Conservation (phyloP, 2,113 vertebrate genomes). For the Pygoscelis antarcticus region DNA sequence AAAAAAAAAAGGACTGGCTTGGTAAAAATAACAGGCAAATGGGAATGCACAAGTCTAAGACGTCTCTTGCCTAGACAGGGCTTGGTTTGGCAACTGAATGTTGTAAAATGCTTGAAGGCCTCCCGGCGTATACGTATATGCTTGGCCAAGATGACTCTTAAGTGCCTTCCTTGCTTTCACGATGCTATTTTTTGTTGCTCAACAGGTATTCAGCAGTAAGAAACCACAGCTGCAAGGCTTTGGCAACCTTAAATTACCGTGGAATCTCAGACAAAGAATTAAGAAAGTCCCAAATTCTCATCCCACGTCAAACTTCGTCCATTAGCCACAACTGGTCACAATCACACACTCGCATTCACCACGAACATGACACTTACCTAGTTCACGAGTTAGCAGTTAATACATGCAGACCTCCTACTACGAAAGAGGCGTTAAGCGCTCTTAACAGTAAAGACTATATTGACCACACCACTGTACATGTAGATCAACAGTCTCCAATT, state of each 20-base stretch:
- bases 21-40: neutral
- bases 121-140: neutral
- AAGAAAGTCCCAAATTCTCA: neutral
- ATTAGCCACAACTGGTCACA: neutral
- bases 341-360: neutral
- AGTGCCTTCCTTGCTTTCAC: neutral
- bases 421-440: neutral
- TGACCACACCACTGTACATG: neutral
- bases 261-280: neutral
- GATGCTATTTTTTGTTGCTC: neutral
- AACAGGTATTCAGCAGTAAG: neutral
- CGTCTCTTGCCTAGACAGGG: neutral
- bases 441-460: neutral
- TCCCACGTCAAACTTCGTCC: neutral
- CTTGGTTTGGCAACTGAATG: neutral
- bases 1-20: neutral
- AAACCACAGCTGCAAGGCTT: neutral
- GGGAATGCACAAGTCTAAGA: neutral
- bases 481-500: neutral
- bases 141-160: neutral
- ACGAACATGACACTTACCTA: neutral
- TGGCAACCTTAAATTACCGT: neutral
- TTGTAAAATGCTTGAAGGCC: neutral
- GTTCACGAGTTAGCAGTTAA: neutral
- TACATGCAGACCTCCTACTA: neutral